Evolutionary conservation across 2,113 vertebrate species (phyloP).

Genomic region (Anhinga rufa): DNA sequence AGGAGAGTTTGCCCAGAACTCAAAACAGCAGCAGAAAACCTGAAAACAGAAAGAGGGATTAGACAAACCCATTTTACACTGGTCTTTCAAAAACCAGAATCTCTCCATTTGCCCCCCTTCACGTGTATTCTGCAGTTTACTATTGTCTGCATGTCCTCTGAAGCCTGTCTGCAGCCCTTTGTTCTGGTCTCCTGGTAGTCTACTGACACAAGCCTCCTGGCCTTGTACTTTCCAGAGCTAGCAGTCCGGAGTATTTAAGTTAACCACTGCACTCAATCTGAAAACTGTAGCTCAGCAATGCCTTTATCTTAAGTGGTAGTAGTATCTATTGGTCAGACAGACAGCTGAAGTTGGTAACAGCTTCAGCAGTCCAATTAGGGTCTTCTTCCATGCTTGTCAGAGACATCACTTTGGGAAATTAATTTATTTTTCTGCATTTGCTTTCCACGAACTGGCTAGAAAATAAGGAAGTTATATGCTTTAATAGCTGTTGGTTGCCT

Average conservation of each 20-base stretch:
- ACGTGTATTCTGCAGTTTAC: neutral
- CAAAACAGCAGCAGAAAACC: neutral
- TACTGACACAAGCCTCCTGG: neutral
- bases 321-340: neutral
- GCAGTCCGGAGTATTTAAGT: neutral
- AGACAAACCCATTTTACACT: neutral
- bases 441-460: neutral
- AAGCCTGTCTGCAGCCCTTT: neutral
- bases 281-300: neutral
- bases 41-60: neutral
- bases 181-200: neutral
- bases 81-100: neutral
- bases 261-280: neutral
- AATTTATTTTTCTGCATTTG: neutral
- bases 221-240: neutral
- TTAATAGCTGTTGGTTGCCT: neutral
- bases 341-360: neutral
- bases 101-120: rapidly evolving
- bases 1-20: neutral
- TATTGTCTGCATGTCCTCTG: neutral
- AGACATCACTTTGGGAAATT: neutral
- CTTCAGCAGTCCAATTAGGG: neutral
- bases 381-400: neutral
- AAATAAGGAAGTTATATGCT: neutral
- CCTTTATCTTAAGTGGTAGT: neutral